These are phyloP conservation scores for Sarcophaga carnaria DNA, from an alignment of 2,888 invertebrate species.

Conservation along the genomic window DNA sequence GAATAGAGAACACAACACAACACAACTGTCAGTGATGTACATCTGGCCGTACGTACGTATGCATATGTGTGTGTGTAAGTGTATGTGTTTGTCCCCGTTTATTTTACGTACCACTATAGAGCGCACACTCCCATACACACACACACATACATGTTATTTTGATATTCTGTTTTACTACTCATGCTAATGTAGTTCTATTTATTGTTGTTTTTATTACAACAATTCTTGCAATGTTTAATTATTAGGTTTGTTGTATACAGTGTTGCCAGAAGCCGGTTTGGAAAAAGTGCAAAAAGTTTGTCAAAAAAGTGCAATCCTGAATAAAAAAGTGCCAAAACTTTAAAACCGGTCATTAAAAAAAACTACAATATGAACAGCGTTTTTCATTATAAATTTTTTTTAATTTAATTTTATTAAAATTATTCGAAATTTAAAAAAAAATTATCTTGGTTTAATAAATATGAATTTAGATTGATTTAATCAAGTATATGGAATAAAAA, in stretches of 20 bases:
- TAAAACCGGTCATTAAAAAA: no score
- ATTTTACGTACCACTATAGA: background rate
- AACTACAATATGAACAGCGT: no score
- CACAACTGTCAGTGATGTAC: background rate
- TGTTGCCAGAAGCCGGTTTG: no score
- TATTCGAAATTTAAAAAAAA: no score
- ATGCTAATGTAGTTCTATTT: slow-evolving; percentile 16
- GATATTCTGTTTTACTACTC: slow-evolving; percentile 25
- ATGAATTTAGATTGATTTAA: no score
- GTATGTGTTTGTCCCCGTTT: background rate
- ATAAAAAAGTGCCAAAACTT: no score
- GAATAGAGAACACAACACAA: background rate
- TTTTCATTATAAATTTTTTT: no score
- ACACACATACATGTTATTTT: background rate
- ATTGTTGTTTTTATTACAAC: slow-evolving; percentile 46
- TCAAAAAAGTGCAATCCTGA: no score
- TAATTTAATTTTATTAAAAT: no score
- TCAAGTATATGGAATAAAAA: no score
- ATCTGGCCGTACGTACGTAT: background rate
- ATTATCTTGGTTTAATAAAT: no score
- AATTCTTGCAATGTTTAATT: slow-evolving; percentile 67
- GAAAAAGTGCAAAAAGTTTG: no score
- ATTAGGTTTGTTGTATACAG: slow-evolving; percentile 48
- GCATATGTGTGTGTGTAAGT: background rate
- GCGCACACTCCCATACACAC: background rate